Evolutionary conservation across 2,797 vertebrate genomes (phyloP).

Genomic region (Orientallactaga sibirica): DNA sequence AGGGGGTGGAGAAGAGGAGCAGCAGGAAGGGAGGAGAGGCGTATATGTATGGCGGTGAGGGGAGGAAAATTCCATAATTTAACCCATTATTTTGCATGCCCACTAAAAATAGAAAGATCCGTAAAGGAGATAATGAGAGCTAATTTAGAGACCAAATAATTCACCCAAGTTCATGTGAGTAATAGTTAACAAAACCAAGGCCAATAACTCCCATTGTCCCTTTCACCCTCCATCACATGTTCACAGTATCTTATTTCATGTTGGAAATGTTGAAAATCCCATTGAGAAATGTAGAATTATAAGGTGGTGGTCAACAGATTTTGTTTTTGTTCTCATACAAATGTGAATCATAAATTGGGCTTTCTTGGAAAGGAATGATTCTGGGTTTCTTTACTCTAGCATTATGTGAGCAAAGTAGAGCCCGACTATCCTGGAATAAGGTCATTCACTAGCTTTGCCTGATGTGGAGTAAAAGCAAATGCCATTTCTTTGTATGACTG

Average conservation of each 20-base stretch:
- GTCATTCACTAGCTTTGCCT: neutral
- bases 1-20: too few species aligned
- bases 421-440: constrained; percentile 2
- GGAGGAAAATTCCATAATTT: neutral
- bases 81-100: neutral
- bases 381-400: neutral
- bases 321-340: constrained; percentile 54
- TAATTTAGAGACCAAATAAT: neutral
- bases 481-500: too few species aligned
- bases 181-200: neutral
- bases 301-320: neutral
- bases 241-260: neutral
- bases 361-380: constrained; percentile 16
- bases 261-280: neutral
- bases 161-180: neutral
- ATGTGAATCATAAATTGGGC: neutral
- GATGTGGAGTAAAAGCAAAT: neutral
- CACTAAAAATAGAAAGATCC: neutral
- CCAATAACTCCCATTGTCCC: neutral
- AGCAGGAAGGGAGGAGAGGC: too few species aligned
- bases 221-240: neutral
- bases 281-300: neutral
- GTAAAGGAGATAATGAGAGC: neutral
- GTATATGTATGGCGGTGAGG: too few species aligned
- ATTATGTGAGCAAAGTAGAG: neutral